Percentiles rank a stretch among this genome's conserved stretches.
These are phyloP conservation scores for Haemorhous mexicanus DNA, from an alignment of 2,113 vertebrate species.

Conservation along the genomic window DNA sequence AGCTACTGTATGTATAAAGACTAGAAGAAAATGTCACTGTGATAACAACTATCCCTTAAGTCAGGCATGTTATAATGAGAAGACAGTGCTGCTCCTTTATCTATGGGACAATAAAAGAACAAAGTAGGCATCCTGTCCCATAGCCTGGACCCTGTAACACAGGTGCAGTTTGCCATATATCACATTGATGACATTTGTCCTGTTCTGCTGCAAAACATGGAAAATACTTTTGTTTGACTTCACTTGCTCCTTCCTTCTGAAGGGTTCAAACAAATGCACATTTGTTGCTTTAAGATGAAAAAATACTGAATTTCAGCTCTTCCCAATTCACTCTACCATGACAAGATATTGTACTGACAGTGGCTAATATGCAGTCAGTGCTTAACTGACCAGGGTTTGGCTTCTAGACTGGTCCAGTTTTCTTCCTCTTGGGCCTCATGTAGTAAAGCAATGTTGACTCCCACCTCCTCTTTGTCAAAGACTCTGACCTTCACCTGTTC, in stretches of 20 bases:
- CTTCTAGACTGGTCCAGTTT: neutral
- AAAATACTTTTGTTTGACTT: neutral
- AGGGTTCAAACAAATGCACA: neutral
- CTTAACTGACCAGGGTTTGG: neutral
- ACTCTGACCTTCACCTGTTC: neutral
- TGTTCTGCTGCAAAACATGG: neutral
- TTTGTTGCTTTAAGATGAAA: neutral
- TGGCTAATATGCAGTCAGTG: neutral
- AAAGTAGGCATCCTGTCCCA: neutral
- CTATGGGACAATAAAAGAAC: neutral
- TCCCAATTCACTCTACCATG: neutral
- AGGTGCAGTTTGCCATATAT: neutral
- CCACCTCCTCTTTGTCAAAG: neutral
- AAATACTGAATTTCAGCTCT: neutral
- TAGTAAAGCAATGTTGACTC: neutral
- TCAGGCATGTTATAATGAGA: neutral
- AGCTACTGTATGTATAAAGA: neutral
- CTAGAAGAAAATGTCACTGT: constrained; percentile 1
- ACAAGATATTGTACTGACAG: neutral
- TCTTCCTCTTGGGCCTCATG: neutral
- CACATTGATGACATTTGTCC: neutral
- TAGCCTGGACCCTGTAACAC: neutral
- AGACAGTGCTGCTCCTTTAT: neutral
- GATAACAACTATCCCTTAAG: neutral
- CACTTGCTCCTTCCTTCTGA: neutral